Conservation (phyloP, 1,140 invertebrate species). For the Drosophila ironensis region DNA sequence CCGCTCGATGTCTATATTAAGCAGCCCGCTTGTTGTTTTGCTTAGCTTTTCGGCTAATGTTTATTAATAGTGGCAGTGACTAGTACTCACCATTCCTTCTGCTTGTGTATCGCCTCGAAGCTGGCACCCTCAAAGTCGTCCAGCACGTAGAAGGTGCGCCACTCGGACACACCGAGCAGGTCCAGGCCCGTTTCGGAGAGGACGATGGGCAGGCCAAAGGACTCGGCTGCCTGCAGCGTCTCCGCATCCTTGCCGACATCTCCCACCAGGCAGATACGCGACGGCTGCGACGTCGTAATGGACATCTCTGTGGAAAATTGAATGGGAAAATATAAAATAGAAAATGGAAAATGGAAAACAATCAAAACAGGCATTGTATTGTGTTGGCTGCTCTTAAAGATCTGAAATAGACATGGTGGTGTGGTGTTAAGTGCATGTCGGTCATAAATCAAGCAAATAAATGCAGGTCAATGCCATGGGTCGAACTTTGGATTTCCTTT, state of each 20-base stretch:
- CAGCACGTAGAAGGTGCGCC: conserved; percentile 88
- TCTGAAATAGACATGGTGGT: background rate
- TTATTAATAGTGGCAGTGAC: conserved; percentile 25
- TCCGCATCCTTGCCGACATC: conserved; percentile 83
- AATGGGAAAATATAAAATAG: background rate
- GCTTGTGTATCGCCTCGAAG: conserved; percentile 86
- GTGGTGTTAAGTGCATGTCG: background rate
- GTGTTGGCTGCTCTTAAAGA: background rate
- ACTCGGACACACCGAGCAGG: conserved; percentile 83
- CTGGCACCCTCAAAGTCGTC: conserved; percentile 87
- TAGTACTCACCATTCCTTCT: conserved; percentile 84
- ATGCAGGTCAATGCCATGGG: background rate
- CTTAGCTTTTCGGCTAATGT: background rate
- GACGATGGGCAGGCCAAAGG: conserved; percentile 86
- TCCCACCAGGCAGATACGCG: conserved; percentile 86
- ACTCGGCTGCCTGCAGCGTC: conserved; percentile 84
- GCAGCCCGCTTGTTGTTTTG: conserved; percentile 13
- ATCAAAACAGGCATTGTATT: conserved; percentile 10
- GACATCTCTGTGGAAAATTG: conserved; percentile 65
- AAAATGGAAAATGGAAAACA: background rate
- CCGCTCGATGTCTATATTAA: conserved; percentile 45
- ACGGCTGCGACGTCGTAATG: conserved; percentile 69
- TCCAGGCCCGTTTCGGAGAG: conserved; percentile 85
- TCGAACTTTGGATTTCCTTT: background rate
- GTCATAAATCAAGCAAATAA: conserved; percentile 9